A percentile compares a stretch with the other conserved stretches of the same genome.
Conservation (phyloP, 2,113 vertebrate species). For the Menura novaehollandiae region DNA sequence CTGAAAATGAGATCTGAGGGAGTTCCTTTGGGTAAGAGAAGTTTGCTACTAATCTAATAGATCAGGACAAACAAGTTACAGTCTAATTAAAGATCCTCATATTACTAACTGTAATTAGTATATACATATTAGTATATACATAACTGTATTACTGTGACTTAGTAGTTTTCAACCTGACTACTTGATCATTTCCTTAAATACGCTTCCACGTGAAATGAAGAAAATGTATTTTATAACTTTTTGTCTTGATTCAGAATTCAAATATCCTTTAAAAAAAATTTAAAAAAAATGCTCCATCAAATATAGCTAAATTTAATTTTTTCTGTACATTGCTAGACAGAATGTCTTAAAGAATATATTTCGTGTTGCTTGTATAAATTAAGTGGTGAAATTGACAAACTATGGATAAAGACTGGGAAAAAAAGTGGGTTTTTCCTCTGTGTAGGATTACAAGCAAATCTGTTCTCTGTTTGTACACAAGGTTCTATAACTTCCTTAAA, state of each 20-base stretch:
- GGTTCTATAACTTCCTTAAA: neutral
- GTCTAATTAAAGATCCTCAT: neutral
- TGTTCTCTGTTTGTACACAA: neutral
- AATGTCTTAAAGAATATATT: neutral
- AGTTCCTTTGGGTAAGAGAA: neutral
- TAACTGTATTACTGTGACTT: neutral
- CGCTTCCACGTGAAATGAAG: neutral
- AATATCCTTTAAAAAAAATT: neutral
- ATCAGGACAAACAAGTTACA: neutral
- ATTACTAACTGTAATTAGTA: neutral
- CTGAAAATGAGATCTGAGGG: neutral
- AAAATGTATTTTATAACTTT: neutral
- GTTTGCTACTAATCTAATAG: neutral
- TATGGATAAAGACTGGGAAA: neutral
- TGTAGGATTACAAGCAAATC: neutral
- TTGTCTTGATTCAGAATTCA: neutral
- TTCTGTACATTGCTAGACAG: neutral
- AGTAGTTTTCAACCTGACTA: neutral
- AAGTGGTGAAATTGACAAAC: neutral
- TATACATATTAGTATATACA: too few species aligned
- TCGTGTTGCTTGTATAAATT: neutral
- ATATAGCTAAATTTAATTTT: neutral
- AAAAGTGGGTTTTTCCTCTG: fast-evolving
- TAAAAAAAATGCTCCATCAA: neutral
- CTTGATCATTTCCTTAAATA: neutral